Conservation (phyloP, 2,113 vertebrate genomes). For the Albula glossodonta region DNA sequence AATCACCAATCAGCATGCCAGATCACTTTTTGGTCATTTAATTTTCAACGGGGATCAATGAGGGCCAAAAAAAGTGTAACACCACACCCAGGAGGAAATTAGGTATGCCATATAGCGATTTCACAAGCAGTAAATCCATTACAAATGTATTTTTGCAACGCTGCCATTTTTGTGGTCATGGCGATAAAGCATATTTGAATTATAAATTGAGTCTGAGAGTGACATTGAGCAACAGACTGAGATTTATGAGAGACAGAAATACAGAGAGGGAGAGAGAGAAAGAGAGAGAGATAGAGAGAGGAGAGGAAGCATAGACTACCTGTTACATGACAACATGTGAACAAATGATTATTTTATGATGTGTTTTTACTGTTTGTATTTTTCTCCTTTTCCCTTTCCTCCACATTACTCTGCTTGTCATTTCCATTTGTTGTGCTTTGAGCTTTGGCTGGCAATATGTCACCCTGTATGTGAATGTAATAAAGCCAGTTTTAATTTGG, state of each 20-base stretch:
- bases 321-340: background rate
- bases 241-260: background rate
- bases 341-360: background rate
- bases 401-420: background rate
- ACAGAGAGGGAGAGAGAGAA: background rate
- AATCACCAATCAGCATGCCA: no score
- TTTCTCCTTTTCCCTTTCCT: background rate
- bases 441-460: background rate
- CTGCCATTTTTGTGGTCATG: background rate
- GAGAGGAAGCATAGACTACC: background rate
- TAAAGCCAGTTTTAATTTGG: background rate
- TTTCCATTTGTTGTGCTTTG: background rate
- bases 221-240: slow-evolving; percentile 1
- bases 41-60: no score
- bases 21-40: no score
- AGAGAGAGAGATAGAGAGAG: background rate
- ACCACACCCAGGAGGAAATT: no score
- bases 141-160: background rate
- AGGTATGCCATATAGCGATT: no score
- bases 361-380: background rate
- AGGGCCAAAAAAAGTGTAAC: no score
- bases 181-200: background rate
- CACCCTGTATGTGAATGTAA: background rate
- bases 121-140: no score
- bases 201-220: background rate